Percentiles rank a stretch among this genome's conserved stretches.
phyloP scores from a whole-genome alignment of 1,140 invertebrate genomes.

The Whitmania pigra region DNA sequence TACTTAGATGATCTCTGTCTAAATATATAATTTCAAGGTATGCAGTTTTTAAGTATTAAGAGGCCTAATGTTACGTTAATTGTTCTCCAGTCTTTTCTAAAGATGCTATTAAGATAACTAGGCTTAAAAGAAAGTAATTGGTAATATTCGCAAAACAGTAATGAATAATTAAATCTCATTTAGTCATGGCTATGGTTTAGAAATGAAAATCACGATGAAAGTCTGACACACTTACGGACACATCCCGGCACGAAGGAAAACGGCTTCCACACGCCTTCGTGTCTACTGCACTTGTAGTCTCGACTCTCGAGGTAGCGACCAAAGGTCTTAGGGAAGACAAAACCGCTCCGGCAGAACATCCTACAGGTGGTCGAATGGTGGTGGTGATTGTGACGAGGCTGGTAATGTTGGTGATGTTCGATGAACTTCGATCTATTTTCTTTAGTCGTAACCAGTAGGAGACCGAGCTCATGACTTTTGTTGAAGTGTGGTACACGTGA shows the following conservation, averaged over 20 bases:
- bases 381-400: neutral
- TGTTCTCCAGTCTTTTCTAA: no score
- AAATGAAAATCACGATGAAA: no score
- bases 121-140: no score
- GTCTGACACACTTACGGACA: neutral
- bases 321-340: neutral
- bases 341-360: neutral
- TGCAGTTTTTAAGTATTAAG: no score
- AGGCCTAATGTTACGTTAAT: no score
- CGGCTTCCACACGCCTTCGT: slow-evolving; percentile 4
- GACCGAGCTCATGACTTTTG: neutral
- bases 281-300: slow-evolving; percentile 6
- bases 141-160: no score
- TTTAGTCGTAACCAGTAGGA: neutral
- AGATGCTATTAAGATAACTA: no score
- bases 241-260: slow-evolving; percentile 7
- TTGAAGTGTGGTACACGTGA: slow-evolving; percentile 4
- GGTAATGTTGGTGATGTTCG: neutral
- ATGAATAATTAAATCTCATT: no score
- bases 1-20: no score
- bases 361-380: neutral
- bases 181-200: no score
- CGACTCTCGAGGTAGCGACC: neutral
- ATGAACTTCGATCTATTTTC: neutral
- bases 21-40: no score